These are phyloP conservation scores for Heteromurus nitidus DNA, from an alignment of 2,888 invertebrate genomes.

Conservation along the genomic window DNA sequence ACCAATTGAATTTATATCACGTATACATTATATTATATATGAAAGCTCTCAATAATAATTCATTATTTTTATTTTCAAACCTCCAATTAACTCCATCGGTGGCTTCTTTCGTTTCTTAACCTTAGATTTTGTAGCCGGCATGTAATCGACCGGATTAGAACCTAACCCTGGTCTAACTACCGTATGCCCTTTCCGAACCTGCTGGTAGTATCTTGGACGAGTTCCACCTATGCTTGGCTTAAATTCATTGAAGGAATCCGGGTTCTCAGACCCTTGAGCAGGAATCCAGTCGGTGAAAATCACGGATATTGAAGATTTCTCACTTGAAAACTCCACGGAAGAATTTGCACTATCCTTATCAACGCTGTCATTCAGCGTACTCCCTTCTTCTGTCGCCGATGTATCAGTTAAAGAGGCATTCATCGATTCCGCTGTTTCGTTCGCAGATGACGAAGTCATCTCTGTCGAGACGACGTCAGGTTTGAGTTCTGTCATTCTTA, in stretches of 20 bases:
- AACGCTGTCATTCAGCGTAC: no score
- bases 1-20: conserved; percentile 1
- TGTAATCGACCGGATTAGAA: conserved; percentile 2
- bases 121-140: not conserved
- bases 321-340: no score
- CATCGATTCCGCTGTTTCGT: no score
- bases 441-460: not conserved
- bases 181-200: conserved; percentile 13
- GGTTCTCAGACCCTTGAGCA: not conserved
- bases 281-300: conserved; percentile 55
- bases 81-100: not conserved
- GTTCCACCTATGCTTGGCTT: not conserved
- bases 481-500: no score
- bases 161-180: conserved; percentile 49
- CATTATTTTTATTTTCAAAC: not conserved
- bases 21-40: no score
- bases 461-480: no score
- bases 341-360: no score
- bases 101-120: conserved; percentile 32
- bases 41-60: no score
- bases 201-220: conserved; percentile 28
- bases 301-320: conserved; percentile 33
- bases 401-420: no score
- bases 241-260: not conserved
- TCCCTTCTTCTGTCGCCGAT: no score